Conservation (phyloP, 2,113 vertebrate genomes). For the Hirundichthys speculiger region DNA sequence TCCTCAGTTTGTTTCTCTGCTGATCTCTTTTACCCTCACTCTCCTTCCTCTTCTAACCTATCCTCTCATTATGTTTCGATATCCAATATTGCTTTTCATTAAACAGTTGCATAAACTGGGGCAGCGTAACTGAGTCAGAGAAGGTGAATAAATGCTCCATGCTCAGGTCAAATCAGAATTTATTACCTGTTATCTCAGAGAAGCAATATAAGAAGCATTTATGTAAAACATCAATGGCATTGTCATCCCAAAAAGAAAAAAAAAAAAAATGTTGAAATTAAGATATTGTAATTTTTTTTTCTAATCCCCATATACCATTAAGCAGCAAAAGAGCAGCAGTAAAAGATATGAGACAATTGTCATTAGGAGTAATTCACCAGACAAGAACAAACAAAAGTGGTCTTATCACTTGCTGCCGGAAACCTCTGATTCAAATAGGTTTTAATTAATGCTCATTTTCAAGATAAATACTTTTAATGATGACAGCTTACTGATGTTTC, state of each 20-base stretch:
- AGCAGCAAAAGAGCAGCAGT: neutral
- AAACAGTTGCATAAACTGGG: constrained; percentile 15
- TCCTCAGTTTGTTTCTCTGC: constrained; percentile 1
- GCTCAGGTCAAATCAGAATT: constrained; percentile 4
- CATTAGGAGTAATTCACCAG: constrained; percentile 1
- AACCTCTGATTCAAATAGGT: too few species aligned
- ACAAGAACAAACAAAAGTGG: neutral
- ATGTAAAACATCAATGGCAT: too few species aligned
- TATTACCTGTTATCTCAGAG: neutral
- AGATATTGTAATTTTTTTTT: neutral
- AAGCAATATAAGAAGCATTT: too few species aligned
- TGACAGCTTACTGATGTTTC: neutral
- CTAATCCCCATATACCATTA: neutral
- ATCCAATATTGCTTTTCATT: constrained; percentile 26
- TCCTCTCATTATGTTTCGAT: constrained; percentile 27
- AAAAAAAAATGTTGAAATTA: too few species aligned
- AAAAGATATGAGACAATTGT: neutral
- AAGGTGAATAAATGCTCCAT: constrained; percentile 4
- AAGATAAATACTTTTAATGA: neutral
- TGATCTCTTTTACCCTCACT: neutral
- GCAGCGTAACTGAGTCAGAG: constrained; percentile 15
- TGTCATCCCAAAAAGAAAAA: too few species aligned
- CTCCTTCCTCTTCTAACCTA: constrained; percentile 5
- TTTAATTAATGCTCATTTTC: neutral
- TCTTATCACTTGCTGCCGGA: too few species aligned